phyloP scores from a whole-genome alignment of 2,888 invertebrate species.

The Ditula angustiorana region DNA sequence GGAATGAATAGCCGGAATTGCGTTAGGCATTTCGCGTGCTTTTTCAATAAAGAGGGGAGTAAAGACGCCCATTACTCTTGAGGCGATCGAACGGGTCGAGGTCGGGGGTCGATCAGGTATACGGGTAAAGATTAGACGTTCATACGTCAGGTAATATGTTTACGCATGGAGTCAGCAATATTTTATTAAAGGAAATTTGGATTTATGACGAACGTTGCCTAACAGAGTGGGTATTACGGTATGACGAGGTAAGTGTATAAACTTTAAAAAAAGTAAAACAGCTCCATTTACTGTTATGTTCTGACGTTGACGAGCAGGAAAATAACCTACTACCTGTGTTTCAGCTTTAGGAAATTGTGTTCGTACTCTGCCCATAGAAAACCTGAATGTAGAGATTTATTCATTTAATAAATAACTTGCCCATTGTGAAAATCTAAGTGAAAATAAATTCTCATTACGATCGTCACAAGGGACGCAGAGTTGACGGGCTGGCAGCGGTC shows the following conservation, averaged over 20 bases:
- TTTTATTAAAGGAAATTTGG: slow-evolving; percentile 26
- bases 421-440: slow-evolving; percentile 37
- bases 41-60: slow-evolving; percentile 56
- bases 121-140: slow-evolving; percentile 40
- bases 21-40: slow-evolving; percentile 47
- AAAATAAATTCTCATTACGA: slow-evolving; percentile 63
- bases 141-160: slow-evolving; percentile 43
- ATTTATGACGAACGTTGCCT: background rate
- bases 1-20: slow-evolving; percentile 54
- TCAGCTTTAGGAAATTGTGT: no score
- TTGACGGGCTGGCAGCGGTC: slow-evolving; percentile 45
- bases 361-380: no score
- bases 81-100: slow-evolving; percentile 45
- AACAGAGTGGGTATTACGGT: background rate
- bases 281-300: no score
- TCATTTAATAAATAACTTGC: background rate
- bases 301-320: no score
- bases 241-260: no score
- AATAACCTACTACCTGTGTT: no score
- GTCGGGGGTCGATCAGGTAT: slow-evolving; percentile 41
- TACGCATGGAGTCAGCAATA: slow-evolving; percentile 28
- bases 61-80: slow-evolving; percentile 52
- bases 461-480: slow-evolving; percentile 53
- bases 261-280: no score
- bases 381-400: no score